Evolutionary conservation across 2,113 vertebrate species (phyloP).

Genomic region (Paratilapia polleni): DNA sequence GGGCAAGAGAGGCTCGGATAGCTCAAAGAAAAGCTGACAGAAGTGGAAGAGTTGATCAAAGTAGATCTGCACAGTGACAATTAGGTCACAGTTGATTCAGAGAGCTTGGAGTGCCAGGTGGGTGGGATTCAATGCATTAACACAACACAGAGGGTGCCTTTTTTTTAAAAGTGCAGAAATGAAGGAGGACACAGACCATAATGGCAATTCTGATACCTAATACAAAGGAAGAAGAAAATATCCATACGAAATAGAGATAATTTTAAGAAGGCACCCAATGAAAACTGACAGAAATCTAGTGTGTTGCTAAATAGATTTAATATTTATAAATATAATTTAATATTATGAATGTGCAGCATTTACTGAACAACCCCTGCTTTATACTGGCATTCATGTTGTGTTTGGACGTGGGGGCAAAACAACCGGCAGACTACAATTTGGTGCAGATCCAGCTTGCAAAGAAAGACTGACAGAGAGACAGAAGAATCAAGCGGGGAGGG

Average conservation of each 20-base stretch:
- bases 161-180: background rate
- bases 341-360: background rate
- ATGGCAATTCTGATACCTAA: background rate
- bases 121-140: constrained; percentile 21
- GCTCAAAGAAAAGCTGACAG: background rate
- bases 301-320: too few species aligned
- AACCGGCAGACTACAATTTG: background rate
- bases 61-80: constrained; percentile 28
- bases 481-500: background rate
- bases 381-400: background rate
- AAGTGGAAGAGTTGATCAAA: constrained; percentile 24
- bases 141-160: background rate
- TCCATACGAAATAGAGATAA: background rate
- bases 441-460: constrained; percentile 37
- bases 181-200: background rate
- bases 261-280: background rate
- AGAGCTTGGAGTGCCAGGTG: constrained; percentile 11
- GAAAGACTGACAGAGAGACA: background rate
- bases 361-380: background rate
- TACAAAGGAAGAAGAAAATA: too few species aligned
- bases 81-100: background rate
- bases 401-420: background rate
- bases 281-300: too few species aligned
- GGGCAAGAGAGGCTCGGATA: background rate
- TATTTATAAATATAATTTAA: too few species aligned